phyloP scores from a whole-genome alignment of 2,888 invertebrate species.

The Drosophila leonis region DNA sequence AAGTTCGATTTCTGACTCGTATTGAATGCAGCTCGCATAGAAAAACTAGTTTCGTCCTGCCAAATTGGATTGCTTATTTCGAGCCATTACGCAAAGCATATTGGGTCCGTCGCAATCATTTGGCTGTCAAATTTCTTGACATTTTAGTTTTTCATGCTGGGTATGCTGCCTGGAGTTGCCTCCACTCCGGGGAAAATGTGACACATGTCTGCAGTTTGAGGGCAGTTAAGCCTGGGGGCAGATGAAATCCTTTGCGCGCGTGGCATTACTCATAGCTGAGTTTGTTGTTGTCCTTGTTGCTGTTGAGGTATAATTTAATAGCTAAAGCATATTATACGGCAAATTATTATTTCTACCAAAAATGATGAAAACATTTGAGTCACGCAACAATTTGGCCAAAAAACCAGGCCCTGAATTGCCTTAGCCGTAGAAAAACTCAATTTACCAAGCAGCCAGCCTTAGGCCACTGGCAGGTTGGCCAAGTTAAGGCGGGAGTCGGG shows the following conservation, averaged over 20 bases:
- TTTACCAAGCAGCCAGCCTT: slow-evolving; percentile 41
- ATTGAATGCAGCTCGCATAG: not conserved
- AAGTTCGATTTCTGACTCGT: not conserved
- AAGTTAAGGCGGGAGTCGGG: not conserved
- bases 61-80: slow-evolving; percentile 34
- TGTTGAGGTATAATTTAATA: slow-evolving; percentile 66
- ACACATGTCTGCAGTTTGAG: slow-evolving; percentile 25
- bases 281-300: slow-evolving; percentile 19
- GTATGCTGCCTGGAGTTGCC: not conserved
- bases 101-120: slow-evolving; percentile 72
- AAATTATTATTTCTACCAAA: slow-evolving; percentile 67
- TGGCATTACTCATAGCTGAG: slow-evolving; percentile 60
- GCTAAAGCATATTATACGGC: slow-evolving; percentile 60
- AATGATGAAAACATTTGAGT: slow-evolving; percentile 82
- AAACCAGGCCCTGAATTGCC: slow-evolving; percentile 38
- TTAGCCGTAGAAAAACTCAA: slow-evolving; percentile 76
- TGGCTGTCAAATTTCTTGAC: slow-evolving; percentile 79
- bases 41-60: slow-evolving; percentile 1
- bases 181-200: slow-evolving; percentile 18
- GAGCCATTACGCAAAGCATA: slow-evolving; percentile 34
- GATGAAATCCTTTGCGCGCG: slow-evolving; percentile 36
- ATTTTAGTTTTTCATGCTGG: slow-evolving; percentile 71
- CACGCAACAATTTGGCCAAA: slow-evolving; percentile 69
- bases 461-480: slow-evolving; percentile 13
- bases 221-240: not conserved